A percentile compares a stretch with the other conserved stretches of the same genome.
Conservation (phyloP, 2,113 vertebrate species). For the Anguilla japonica region DNA sequence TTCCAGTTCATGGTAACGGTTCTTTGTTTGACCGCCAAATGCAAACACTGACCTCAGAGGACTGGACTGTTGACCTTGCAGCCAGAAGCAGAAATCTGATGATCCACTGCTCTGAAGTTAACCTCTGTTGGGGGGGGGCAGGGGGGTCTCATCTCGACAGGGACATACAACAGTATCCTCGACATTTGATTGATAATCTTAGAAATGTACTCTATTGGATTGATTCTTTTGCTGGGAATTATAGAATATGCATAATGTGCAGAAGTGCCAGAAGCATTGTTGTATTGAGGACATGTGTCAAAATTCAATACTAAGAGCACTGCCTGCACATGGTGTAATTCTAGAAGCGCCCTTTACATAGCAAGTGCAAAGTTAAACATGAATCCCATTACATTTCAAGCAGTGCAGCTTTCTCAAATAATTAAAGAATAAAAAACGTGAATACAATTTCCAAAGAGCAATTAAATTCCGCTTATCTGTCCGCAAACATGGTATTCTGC, state of each 20-base stretch:
- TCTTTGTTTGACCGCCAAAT: constrained; percentile 35
- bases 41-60: constrained; percentile 31
- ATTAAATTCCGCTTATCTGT: constrained; percentile 25
- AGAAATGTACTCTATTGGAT: constrained; percentile 12
- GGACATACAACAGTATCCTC: not conserved
- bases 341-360: not conserved
- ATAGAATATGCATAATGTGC: not conserved
- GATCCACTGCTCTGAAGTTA: constrained; percentile 2
- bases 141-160: not conserved
- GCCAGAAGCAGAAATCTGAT: constrained; percentile 14
- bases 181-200: constrained; percentile 1
- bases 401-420: constrained; percentile 14
- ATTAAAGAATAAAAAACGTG: not conserved
- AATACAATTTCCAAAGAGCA: not conserved
- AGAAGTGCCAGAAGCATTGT: not conserved
- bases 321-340: not conserved
- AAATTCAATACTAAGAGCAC: not conserved
- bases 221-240: not conserved
- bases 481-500: constrained; percentile 23
- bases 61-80: constrained; percentile 29
- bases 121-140: not conserved
- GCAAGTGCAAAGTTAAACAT: not conserved
- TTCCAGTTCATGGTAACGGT: constrained; percentile 41
- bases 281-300: not conserved
- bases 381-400: not conserved